phyloP scores from a whole-genome alignment of 2,888 invertebrate species.

The Osmoderma eremita region DNA sequence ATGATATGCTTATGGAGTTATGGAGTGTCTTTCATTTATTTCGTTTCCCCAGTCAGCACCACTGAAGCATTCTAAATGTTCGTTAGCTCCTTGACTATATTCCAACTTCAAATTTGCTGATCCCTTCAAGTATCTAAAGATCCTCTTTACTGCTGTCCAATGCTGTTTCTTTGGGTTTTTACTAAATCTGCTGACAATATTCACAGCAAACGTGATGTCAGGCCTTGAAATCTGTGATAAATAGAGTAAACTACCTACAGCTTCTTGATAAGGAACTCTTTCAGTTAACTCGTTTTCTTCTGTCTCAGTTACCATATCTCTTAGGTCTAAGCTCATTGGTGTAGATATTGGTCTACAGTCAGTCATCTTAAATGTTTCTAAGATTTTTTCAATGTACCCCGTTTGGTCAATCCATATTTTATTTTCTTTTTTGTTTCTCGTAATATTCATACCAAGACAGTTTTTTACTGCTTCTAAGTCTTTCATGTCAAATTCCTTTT shows the following conservation, averaged over 20 bases:
- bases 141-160: slow-evolving; percentile 40
- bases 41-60: slow-evolving; percentile 46
- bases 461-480: too few species aligned
- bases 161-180: slow-evolving; percentile 16
- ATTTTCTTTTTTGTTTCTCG: too few species aligned
- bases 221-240: slow-evolving; percentile 45
- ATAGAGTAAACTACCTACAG: slow-evolving; percentile 47
- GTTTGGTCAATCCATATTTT: too few species aligned
- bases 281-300: too few species aligned
- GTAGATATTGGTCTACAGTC: too few species aligned
- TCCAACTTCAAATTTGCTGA: slow-evolving; percentile 16
- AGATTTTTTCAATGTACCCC: too few species aligned
- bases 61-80: slow-evolving; percentile 37
- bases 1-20: too few species aligned
- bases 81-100: slow-evolving; percentile 11
- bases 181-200: neutral
- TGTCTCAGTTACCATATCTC: too few species aligned
- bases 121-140: slow-evolving; percentile 43
- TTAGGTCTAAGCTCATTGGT: too few species aligned
- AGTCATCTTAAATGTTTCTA: too few species aligned
- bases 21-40: slow-evolving; percentile 38
- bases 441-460: too few species aligned
- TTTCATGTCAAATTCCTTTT: too few species aligned
- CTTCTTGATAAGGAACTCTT: slow-evolving; percentile 44
- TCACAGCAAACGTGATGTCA: slow-evolving; percentile 44